These are phyloP conservation scores for human DNA, from an alignment of 2,113 vertebrate species.

Conservation along the genomic window GRCh38 chr21:31917501-31918000, in stretches of 20 bases:
- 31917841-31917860: not conserved
- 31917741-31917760: not conserved
- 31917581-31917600: not conserved
- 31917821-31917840: not conserved
- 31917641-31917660: not conserved
- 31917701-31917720: too few relatives aligned
- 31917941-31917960: not conserved
- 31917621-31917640: not conserved
- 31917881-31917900: not conserved
- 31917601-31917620: not conserved
- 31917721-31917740: not conserved
- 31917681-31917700: fast-evolving
- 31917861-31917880: too few relatives aligned
- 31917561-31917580: not conserved
- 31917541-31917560: not conserved
- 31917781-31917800: not conserved
- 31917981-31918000: not conserved
- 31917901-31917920: not conserved
- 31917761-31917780: not conserved
- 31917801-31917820: not conserved
- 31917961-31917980: not conserved
- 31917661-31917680: not conserved
- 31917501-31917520: not conserved
- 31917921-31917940: not conserved
- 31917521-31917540: not conserved